Conservation (phyloP, 2,888 invertebrate genomes). For the Saturnia japonica region DNA sequence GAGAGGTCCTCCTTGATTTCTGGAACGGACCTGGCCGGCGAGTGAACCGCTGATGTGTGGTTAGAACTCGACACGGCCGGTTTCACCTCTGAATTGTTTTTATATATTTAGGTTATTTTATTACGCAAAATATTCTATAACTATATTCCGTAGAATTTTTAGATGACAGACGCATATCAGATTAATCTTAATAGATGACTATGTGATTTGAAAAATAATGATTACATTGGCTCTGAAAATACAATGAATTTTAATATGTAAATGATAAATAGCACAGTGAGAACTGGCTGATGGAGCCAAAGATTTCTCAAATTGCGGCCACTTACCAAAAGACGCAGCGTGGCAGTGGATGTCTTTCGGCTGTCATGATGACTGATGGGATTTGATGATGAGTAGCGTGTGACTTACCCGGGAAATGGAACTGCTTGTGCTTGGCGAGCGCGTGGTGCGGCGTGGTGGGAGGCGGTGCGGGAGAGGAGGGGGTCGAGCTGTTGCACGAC, state of each 20-base stretch:
- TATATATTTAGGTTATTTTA: neutral
- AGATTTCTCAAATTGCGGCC: too few relatives aligned
- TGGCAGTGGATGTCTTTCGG: too few relatives aligned
- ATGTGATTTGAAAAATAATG: too few relatives aligned
- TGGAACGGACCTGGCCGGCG: slow-evolving; percentile 52
- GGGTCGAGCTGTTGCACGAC: slow-evolving; percentile 97
- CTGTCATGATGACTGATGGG: neutral
- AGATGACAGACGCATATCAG: too few relatives aligned
- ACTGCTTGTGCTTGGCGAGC: slow-evolving; percentile 76
- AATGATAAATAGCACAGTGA: too few relatives aligned
- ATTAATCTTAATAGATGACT: too few relatives aligned
- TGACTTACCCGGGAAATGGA: slow-evolving; percentile 88
- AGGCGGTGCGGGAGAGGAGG: slow-evolving; percentile 92
- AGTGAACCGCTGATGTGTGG: slow-evolving; percentile 52
- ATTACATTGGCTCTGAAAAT: too few relatives aligned
- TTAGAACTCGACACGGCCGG: slow-evolving; percentile 64
- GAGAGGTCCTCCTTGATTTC: slow-evolving; percentile 60
- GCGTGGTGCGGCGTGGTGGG: slow-evolving; percentile 45
- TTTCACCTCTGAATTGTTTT: slow-evolving; percentile 55
- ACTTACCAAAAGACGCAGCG: too few relatives aligned
- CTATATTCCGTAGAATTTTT: too few relatives aligned
- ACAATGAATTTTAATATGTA: too few relatives aligned
- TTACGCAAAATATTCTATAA: too few relatives aligned
- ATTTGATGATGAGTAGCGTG: neutral
- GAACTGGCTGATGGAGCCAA: too few relatives aligned